Base-by-base conservation (phyloP, 2,888 invertebrate genomes). In the Nebria brevicollis region DNA sequence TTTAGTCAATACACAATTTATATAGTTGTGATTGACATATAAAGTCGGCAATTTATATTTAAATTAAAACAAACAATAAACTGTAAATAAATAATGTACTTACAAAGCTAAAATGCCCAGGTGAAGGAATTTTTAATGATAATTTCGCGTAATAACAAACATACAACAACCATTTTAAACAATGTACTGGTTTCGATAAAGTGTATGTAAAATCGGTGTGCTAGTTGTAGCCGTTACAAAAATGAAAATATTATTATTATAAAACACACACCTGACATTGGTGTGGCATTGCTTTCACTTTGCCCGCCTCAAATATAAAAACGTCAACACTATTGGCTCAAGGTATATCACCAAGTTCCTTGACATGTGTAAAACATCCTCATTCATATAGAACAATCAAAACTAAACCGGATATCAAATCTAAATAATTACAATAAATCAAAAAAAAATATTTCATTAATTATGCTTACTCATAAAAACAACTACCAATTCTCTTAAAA, bases 201-300 rank as follows among this genome's bases (percentile, higher is more conserved):
- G 66, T 25, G 66, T 66, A 13, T 15, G 15, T 66, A 8, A 8
- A 66, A 10, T 8, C 66, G n/a, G 25, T 66, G 66, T 66, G n/a
- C 66, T 66, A 66, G 25, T 66, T 66, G 15, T 13, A 10, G 25
- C 66, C 13, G 66, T 66, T 66, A 11, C n/a, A 54, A 54, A 54
- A 54, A 11, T 54, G 13, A 54, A 11, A 54, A 54, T 54, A 54
- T 54, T 66, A 66, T 25, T 66, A 66, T 66, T 66, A 25, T 25
- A 25, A 66, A 25, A 15, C 8, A 20, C 8, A 20, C 66, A 25
- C 20, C 25, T 66, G 20, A 66, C 66, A 54, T 66, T 25, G 66
- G n/a, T 13, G 66, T 25, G 66, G 66, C 74, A 74, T 79, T 79
- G 78, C 74, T 79, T 73, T 79, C 74, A 79, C 78, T 79, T 78